phyloP scores from a whole-genome alignment of 2,888 invertebrate species.

The Acleris emargana region DNA sequence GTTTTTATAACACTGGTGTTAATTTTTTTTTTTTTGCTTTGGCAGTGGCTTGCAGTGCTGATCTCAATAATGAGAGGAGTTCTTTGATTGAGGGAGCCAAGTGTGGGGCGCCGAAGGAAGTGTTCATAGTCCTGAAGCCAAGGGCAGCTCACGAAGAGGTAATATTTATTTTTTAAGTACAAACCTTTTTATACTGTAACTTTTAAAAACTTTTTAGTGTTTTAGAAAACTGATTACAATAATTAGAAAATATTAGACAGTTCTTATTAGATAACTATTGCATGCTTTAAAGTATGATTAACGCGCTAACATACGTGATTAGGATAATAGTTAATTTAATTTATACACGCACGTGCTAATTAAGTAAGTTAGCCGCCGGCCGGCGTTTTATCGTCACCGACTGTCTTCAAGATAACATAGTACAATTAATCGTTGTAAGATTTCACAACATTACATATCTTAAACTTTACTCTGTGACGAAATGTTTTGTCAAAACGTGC shows the following conservation, averaged over 20 bases:
- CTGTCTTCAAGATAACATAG: conserved; percentile 17
- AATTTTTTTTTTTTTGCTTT: conserved; percentile 39
- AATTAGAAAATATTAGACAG: no score
- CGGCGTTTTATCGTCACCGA: conserved; percentile 20
- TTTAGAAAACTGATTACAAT: no score
- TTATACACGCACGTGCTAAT: background rate
- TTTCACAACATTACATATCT: conserved; percentile 34
- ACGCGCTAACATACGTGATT: background rate
- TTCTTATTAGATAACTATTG: no score
- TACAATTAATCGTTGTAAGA: conserved; percentile 8
- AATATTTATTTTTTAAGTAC: conserved; percentile 31
- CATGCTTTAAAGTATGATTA: background rate
- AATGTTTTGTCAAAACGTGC: background rate
- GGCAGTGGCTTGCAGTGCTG: conserved; percentile 64
- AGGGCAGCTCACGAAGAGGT: conserved; percentile 69
- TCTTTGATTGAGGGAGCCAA: conserved; percentile 66
- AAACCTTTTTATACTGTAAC: no score
- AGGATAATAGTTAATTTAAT: background rate
- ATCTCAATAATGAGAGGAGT: conserved; percentile 57
- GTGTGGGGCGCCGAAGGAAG: conserved; percentile 73
- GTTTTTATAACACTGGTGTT: no score
- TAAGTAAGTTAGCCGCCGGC: background rate
- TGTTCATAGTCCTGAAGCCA: conserved; percentile 64
- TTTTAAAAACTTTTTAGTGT: no score
- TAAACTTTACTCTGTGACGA: conserved; percentile 19